Conservation (phyloP, 2,113 vertebrate genomes). For the Nannospalax galili region DNA sequence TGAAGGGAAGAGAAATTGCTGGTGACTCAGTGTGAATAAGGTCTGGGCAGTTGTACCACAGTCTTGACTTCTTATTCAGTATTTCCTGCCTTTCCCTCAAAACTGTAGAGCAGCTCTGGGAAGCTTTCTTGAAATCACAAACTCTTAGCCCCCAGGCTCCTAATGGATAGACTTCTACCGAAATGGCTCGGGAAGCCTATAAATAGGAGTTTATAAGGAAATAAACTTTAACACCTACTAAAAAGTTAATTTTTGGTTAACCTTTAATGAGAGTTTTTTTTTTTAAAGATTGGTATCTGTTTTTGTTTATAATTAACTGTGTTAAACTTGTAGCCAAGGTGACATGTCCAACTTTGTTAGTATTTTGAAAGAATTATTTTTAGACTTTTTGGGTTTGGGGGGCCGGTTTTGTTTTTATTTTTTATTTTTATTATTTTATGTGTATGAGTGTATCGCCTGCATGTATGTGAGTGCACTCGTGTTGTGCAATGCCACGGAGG, state of each 20-base stretch:
- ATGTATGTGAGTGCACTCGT: too few species aligned
- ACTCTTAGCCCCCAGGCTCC: slow-evolving; percentile 55
- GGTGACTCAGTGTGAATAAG: not conserved
- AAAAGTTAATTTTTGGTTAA: slow-evolving; percentile 76
- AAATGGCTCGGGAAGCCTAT: slow-evolving; percentile 53
- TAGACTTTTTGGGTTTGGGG: too few species aligned
- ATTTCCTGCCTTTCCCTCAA: not conserved
- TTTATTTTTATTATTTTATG: too few species aligned
- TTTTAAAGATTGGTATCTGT: slow-evolving; percentile 65
- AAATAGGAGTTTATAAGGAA: slow-evolving; percentile 56
- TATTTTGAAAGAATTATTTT: slow-evolving; percentile 28
- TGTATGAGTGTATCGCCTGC: too few species aligned
- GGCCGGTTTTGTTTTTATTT: too few species aligned
- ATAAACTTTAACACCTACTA: slow-evolving; percentile 63
- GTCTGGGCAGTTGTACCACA: not conserved
- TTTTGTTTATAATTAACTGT: slow-evolving; percentile 72
- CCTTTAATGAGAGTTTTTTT: slow-evolving; percentile 27
- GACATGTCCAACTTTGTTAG: slow-evolving; percentile 36
- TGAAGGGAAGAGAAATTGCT: not conserved
- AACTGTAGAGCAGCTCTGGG: not conserved
- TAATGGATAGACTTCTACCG: not conserved
- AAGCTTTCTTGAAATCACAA: not conserved
- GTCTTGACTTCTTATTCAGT: not conserved
- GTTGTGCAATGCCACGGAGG: too few species aligned
- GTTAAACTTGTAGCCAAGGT: slow-evolving; percentile 27